Evolutionary conservation across 2,888 invertebrate species (phyloP), one percentile per base, ranked within the genome.

Genomic region (Tenthredo amoena): DNA sequence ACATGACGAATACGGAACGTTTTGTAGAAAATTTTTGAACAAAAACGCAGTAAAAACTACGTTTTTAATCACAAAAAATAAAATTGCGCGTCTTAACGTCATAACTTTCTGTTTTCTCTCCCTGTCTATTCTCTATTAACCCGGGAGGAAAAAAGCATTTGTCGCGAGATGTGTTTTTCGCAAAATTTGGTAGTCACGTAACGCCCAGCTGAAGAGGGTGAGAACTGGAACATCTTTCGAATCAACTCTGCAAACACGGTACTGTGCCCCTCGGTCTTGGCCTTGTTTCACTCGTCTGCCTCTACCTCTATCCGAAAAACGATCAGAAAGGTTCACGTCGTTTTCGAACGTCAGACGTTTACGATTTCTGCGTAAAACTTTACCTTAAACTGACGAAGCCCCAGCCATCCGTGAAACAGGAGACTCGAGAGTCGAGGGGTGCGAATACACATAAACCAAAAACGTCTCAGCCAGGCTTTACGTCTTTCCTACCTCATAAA

Each of bases 221-320:
- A 62, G 58, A 40, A 62, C 65, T 26, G 21, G 34, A 58, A 81
- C 81, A 81, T 81, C 81, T 81, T 81, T 62, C 55, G 21, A 81
- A 81, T 81, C 81, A 81, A 81, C 81, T 81, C 58, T 81, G 62
- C 62, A 81, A 81, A 81, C 81, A 81, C 40, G 31, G 74, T 43
- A 12, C n/a, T 21, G 81, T 31, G 58, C 18, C 62, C 40, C 40
- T 58, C 6, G 34, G 2, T 58, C 62, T 40, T 9, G 34, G 62
- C 62, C 18, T 21, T 40, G 40, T 74, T 74, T 74, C 43, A 12
- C 15, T 43, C 72, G 21, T 43, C 10, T 40, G 2, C 68, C 5
- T 31, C 26, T 34, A 68, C 26, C 12, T 18, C 21, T 26, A 21
- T 37, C 34, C 40, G 9, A 37, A 62, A 81, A 81, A 62, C 62